Base-by-base conservation (phyloP, 1,140 invertebrate species). In the Drosophila melanica region DNA sequence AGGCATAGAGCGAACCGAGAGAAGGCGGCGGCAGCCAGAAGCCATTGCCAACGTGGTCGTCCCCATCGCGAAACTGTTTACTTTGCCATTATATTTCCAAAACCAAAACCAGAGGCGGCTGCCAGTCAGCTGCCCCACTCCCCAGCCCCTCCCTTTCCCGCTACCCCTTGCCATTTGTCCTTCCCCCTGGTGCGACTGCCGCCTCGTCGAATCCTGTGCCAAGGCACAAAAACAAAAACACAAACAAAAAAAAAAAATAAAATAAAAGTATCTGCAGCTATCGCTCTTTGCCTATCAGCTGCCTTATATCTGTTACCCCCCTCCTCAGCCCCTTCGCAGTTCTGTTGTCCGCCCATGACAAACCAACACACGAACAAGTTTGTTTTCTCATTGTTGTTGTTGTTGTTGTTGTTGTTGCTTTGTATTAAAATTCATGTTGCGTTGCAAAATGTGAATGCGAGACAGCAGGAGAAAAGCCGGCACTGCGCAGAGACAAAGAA, bases 81-180 rank as follows among this genome's bases (percentile, higher is more conserved):
- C 73, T 75, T 75, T 75, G 67, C 73, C 73, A 71, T 75, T 75
- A 74, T 74, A 74, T 73, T 73, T 67, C 64, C 64, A 67, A 73
- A 68, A 68, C 57, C 62, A 77, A 66, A 67, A 63, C 57, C 74
- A 73, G 50, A 65, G 63, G 55, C 68, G 65, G 73, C 73, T 59
- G 37, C 41, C 67, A 64, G 53, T 60, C 65, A 41, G 35, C 44
- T 47, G 23, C 33, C 50, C 51, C 58, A 45, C 50, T 50, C 18
- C 27, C 27, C 20, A 27, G n/a, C n/a, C 1, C 16, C 39, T 20
- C n/a, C 2, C 16, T 33, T 12, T 10, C 41, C 12, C 8, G 2
- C 3, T 23, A 23, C 20, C 20, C 20, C 20, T 23, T 4, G 2
- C 20, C 20, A 18, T 18, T 18, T 18, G 18, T 18, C 20, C 20